These are phyloP conservation scores for Cynopterus brachyotis DNA, from an alignment of 2,113 vertebrate genomes.

Conservation along the genomic window DNA sequence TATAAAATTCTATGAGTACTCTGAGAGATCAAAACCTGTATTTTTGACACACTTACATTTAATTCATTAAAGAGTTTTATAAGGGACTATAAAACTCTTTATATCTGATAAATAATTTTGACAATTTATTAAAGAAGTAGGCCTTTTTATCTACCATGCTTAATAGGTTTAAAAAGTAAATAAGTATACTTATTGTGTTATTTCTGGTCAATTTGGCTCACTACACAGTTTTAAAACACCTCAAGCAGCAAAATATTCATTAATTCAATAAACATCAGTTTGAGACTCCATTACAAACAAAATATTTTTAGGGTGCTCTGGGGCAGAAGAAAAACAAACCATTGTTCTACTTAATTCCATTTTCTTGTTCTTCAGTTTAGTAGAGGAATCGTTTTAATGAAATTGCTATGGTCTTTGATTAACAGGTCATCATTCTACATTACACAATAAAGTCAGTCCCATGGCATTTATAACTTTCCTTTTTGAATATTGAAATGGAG, in stretches of 20 bases:
- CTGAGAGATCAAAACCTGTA: not conserved
- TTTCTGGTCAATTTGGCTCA: slow-evolving; percentile 5
- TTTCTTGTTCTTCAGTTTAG: not conserved
- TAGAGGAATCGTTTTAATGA: not conserved
- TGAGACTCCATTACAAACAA: not conserved
- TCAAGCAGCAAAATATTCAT: not conserved
- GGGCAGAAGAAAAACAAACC: not conserved
- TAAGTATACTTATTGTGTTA: not conserved
- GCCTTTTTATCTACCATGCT: not conserved
- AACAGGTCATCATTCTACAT: not conserved
- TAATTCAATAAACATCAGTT: slow-evolving; percentile 11
- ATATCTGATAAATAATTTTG: not conserved
- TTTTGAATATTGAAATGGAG: not conserved
- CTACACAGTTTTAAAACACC: not conserved
- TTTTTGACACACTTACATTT: not conserved
- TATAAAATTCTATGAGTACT: not conserved
- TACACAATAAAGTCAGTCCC: not conserved
- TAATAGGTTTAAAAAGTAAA: not conserved
- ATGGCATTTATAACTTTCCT: not conserved
- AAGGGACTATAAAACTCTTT: too few species aligned
- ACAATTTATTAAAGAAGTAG: not conserved
- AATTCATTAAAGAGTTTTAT: not conserved
- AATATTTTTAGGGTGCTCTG: not conserved
- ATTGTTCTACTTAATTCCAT: not conserved
- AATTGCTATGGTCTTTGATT: slow-evolving; percentile 24